Conservation (phyloP, 2,797 vertebrate species). For the Phalanger gymnotis region DNA sequence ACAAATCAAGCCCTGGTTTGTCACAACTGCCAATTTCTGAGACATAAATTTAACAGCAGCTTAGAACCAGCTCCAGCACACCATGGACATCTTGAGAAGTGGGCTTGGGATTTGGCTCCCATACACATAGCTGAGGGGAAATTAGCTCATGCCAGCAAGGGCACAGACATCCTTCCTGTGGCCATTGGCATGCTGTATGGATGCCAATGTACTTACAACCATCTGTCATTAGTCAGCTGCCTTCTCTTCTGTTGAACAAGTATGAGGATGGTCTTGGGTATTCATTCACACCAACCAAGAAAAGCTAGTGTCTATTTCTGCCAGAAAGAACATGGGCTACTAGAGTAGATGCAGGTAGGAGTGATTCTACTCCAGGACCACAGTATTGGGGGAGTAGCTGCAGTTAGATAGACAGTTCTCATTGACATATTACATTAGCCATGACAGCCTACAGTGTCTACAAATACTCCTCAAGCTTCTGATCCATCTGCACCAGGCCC, state of each 20-base stretch:
- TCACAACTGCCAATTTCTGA: background rate
- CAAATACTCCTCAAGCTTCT: background rate
- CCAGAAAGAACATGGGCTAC: background rate
- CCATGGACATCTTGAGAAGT: background rate
- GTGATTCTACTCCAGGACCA: background rate
- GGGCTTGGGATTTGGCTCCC: background rate
- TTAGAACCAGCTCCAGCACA: background rate
- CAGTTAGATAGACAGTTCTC: background rate
- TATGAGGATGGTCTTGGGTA: background rate
- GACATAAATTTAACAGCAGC: background rate
- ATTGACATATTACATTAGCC: background rate
- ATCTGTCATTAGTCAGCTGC: background rate
- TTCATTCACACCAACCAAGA: background rate
- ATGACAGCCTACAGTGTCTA: background rate
- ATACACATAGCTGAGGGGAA: background rate
- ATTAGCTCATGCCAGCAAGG: background rate
- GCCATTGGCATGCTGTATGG: background rate
- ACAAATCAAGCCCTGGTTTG: background rate
- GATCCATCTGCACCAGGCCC: background rate
- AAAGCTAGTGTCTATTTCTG: background rate
- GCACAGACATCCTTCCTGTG: background rate
- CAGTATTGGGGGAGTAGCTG: background rate
- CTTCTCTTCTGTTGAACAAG: background rate
- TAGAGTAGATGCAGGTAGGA: background rate
- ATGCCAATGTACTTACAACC: background rate